These are phyloP conservation scores for Lepas anatifera DNA, from an alignment of 2,888 invertebrate species.

Conservation along the genomic window DNA sequence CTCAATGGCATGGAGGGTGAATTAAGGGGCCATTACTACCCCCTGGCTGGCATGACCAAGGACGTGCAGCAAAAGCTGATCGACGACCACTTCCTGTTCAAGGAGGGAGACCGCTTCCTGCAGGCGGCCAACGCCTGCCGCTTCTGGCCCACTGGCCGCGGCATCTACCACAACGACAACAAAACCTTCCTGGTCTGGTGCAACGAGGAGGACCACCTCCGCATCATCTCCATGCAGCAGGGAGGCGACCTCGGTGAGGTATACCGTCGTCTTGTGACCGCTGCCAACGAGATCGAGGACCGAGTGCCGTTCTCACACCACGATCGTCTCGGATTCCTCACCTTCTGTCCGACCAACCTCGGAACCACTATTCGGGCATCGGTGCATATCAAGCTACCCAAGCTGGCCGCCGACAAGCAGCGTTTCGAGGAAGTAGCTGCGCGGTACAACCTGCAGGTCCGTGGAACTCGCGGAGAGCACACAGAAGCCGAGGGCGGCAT, in stretches of 20 bases:
- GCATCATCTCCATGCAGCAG: slow-evolving; percentile 97
- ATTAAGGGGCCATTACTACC: slow-evolving; percentile 88
- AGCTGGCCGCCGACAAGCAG: slow-evolving; percentile 76
- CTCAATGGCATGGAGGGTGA: slow-evolving; percentile 61
- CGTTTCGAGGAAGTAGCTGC: slow-evolving; percentile 81
- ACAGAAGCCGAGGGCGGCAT: slow-evolving; percentile 91
- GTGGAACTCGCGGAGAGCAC: slow-evolving; percentile 89
- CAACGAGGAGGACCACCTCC: slow-evolving; percentile 96
- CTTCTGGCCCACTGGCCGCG: slow-evolving; percentile 77
- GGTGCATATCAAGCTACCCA: slow-evolving; percentile 95
- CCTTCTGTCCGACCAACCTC: slow-evolving; percentile 97
- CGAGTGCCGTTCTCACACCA: slow-evolving; percentile 90
- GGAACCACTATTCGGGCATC: slow-evolving; percentile 96
- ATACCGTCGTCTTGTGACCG: slow-evolving; percentile 72
- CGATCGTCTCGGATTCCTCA: slow-evolving; percentile 90
- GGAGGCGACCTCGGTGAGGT: slow-evolving; percentile 80
- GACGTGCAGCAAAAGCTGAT: slow-evolving; percentile 90
- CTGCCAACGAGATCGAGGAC: slow-evolving; percentile 88
- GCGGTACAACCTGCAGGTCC: slow-evolving; percentile 79
- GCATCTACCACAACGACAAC: slow-evolving; percentile 60
- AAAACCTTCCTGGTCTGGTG: slow-evolving; percentile 97
- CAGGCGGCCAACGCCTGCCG: slow-evolving; percentile 82
- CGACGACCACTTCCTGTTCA: slow-evolving; percentile 96
- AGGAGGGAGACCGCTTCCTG: slow-evolving; percentile 86
- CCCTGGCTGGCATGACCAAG: slow-evolving; percentile 91